These are phyloP conservation scores for Cephus rjabovi DNA, from an alignment of 2,888 invertebrate genomes.

Conservation along the genomic window DNA sequence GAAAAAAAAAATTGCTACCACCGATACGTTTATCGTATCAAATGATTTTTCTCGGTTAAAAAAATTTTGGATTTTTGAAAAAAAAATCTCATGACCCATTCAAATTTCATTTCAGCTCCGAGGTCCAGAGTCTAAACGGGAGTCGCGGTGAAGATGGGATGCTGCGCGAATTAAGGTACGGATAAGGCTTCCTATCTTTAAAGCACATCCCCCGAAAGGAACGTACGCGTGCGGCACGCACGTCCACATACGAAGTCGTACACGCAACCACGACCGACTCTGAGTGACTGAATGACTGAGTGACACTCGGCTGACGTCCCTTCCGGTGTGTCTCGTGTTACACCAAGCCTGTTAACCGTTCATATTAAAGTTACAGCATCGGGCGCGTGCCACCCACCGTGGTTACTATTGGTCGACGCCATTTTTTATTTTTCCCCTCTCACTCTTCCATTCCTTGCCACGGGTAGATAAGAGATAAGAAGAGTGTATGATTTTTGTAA, in stretches of 20 bases:
- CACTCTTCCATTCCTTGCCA: neutral
- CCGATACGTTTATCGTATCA: neutral
- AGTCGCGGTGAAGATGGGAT: neutral
- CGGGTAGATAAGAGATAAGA: neutral
- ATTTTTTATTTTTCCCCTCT: neutral
- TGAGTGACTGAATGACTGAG: constrained; percentile 53
- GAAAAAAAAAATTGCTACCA: too few species aligned
- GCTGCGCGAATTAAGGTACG: neutral
- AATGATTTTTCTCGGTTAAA: neutral
- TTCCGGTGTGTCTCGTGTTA: constrained; percentile 65
- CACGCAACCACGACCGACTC: constrained; percentile 5
- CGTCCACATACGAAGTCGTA: constrained; percentile 19
- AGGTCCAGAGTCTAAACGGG: neutral
- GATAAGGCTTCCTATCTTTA: neutral
- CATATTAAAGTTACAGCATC: constrained; percentile 62
- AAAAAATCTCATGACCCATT: neutral
- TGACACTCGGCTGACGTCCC: constrained; percentile 62
- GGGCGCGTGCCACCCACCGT: constrained; percentile 63
- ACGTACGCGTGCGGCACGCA: constrained; percentile 31
- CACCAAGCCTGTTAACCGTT: constrained; percentile 58
- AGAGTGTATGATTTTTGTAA: neutral
- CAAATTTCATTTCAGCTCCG: neutral
- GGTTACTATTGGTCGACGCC: neutral
- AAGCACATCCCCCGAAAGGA: constrained; percentile 37
- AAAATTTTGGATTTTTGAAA: neutral